A percentile compares a stretch with the other conserved stretches of the same genome.
These are phyloP conservation scores for Lepilemur ruficaudatus DNA, from an alignment of 2,797 vertebrate genomes.

Conservation along the genomic window DNA sequence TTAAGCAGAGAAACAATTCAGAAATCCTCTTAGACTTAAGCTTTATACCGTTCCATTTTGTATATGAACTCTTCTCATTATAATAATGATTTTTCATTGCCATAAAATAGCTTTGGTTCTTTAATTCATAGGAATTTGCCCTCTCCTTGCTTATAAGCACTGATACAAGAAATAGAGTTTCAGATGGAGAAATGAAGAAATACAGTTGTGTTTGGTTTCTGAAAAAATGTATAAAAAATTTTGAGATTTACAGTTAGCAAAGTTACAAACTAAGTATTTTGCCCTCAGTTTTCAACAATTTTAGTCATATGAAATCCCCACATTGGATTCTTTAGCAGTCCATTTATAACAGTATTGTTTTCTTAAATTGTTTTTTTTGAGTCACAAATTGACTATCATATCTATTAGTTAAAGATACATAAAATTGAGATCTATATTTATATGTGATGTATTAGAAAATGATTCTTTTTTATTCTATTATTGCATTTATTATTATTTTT, in stretches of 20 bases:
- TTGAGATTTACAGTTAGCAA: neutral
- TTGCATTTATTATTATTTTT: neutral
- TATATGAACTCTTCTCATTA: neutral
- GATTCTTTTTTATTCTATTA: neutral
- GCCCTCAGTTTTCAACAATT: neutral
- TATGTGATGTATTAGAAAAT: neutral
- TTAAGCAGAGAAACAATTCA: neutral
- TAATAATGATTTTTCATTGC: neutral
- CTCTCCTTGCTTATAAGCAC: neutral
- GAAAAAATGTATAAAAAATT: neutral
- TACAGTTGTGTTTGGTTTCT: neutral
- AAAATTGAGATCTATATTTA: neutral
- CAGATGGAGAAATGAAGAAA: constrained; percentile 20
- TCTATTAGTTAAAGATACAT: neutral
- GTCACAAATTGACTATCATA: neutral
- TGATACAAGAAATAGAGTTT: neutral
- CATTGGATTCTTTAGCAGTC: neutral
- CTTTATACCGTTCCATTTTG: neutral
- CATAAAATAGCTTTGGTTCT: neutral
- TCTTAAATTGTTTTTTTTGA: neutral
- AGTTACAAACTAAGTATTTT: neutral
- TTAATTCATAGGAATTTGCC: neutral
- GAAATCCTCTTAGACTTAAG: neutral
- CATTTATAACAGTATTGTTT: neutral
- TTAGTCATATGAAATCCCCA: neutral